Evolutionary conservation across 2,113 vertebrate genomes (phyloP), one percentile per base, ranked within the genome.

Genomic region (Prinia subflava): DNA sequence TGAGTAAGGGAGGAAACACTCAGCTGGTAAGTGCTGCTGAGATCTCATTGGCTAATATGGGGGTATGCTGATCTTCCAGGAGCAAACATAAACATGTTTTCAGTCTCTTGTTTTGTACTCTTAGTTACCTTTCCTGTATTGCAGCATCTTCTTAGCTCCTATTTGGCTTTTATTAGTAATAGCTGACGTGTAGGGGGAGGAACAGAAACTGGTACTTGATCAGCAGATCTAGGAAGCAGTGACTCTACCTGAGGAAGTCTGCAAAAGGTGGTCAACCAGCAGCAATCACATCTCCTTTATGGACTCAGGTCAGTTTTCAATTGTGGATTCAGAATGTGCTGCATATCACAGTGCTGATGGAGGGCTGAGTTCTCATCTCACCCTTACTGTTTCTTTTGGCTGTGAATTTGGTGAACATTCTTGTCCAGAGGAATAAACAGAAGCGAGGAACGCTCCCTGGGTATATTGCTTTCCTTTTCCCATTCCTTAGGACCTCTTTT

Each of bases 61-160:
- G 19, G 18, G 18, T 37, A 28, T 82, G 71, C 49, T 65, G 78
- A 27, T 64, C 67, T 90, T 92, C 81, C 60, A 69, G 93, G 85
- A 92, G 57, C 50, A 74, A 87, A 94, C 84, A 8, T 52, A 94
- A 76, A 86, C 76, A 37, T 73, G 44, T 92, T 92, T 84, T 75
- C 84, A 64, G 4, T 70, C n/a, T 73, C 71, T 39, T 93, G 69
- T 22, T 85, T 37, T 55, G 52, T 70, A 82, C 55, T 17, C 79
- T 89, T 63, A 11, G 71, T 90, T 95, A 86, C 90, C 76, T 96
- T 89, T 95, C 94, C 93, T 92, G 88, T 83, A 35, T 89, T 93
- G 76, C 96, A 93, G 94, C 94, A 83, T 93, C 82, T 90, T 67
- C 79, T 76, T 35, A 62, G 86, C 88, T 78, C 68, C 73, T 87